Conservation (phyloP, 2,113 vertebrate species). For the Alligator mississippiensis region DNA sequence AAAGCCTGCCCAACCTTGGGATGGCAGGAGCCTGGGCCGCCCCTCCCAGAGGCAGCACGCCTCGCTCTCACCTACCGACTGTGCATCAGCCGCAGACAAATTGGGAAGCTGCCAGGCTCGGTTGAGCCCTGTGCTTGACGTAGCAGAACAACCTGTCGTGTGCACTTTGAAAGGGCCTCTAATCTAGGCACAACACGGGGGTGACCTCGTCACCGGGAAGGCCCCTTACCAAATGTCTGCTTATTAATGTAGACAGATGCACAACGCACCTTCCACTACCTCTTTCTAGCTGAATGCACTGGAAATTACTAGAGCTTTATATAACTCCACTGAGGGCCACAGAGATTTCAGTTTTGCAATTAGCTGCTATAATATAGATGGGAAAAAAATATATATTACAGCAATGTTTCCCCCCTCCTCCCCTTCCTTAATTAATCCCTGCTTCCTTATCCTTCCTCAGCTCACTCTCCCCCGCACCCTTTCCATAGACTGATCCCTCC, state of each 20-base stretch:
- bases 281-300: conserved; percentile 28
- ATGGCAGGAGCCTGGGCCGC: fast-evolving
- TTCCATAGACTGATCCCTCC: fast-evolving
- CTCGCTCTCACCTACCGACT: background rate
- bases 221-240: background rate
- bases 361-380: conserved; percentile 7
- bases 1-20: fast-evolving
- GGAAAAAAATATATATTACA: conserved; percentile 30
- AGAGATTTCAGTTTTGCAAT: conserved; percentile 48
- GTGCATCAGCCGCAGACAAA: background rate
- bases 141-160: background rate
- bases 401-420: background rate
- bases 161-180: conserved; percentile 27
- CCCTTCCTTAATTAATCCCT: background rate
- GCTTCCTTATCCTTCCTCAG: background rate
- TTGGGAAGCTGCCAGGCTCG: background rate
- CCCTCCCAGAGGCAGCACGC: fast-evolving
- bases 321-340: conserved; percentile 13
- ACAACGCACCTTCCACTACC: conserved; percentile 35
- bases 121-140: background rate
- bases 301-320: conserved; percentile 45
- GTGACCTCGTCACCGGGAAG: conserved; percentile 13
- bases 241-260: conserved; percentile 55
- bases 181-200: conserved; percentile 8
- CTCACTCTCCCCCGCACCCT: background rate